phyloP scores from a whole-genome alignment of 2,113 vertebrate species.

The Circaetus cinerascens region DNA sequence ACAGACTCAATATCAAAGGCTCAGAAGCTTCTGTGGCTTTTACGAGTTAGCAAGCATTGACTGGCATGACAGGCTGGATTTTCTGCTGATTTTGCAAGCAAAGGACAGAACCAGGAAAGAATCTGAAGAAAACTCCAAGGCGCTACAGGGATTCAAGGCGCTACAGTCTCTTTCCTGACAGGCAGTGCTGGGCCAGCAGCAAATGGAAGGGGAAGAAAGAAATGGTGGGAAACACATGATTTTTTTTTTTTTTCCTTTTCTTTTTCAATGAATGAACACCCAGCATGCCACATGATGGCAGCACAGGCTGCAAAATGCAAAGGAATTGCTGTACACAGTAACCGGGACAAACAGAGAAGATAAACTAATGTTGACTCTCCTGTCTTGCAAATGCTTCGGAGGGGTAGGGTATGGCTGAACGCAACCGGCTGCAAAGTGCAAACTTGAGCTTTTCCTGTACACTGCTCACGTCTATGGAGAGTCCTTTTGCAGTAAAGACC shows the following conservation, averaged over 20 bases:
- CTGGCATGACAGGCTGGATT: rapidly evolving
- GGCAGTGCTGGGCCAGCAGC: not conserved
- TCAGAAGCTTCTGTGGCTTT: not conserved
- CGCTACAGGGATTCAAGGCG: not conserved
- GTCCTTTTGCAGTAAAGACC: not conserved
- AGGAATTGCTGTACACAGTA: not conserved
- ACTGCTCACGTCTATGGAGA: rapidly evolving
- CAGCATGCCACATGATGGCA: conserved; percentile 70
- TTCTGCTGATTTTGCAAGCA: not conserved
- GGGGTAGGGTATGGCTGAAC: rapidly evolving
- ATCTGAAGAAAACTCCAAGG: not conserved
- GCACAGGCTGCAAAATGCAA: conserved; percentile 55
- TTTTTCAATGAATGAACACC: not conserved
- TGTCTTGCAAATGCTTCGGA: not conserved
- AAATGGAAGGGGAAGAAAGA: not conserved
- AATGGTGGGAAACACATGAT: rapidly evolving
- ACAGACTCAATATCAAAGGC: not conserved
- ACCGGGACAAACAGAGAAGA: rapidly evolving
- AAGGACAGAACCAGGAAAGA: not conserved
- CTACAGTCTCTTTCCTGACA: not conserved
- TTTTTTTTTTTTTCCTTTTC: not conserved
- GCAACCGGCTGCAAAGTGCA: rapidly evolving
- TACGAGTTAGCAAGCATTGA: rapidly evolving
- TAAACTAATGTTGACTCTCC: not conserved
- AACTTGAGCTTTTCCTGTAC: not conserved